Evolutionary conservation across 1,140 invertebrate genomes (phyloP), one percentile per base, ranked within the genome.

Genomic region (Eubasilissa regina): DNA sequence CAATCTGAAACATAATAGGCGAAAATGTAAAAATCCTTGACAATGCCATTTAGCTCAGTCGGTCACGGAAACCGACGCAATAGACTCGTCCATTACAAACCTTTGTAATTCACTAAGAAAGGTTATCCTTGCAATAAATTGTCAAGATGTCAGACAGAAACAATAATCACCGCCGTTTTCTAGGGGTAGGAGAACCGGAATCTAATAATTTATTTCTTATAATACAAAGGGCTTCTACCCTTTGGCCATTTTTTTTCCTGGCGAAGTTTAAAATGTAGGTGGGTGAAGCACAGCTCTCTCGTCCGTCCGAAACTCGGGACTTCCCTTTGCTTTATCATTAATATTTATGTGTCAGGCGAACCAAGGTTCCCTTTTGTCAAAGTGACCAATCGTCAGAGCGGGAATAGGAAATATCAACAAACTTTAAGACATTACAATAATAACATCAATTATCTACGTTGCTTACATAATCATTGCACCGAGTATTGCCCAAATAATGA

Each of bases 151-250:
- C 75, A 76, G 17, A 64, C 75, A 76, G 60, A 76, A 64, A 76
- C 75, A 76, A 76, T 76, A 64, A 76, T 76, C 75, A 51, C 75
- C 56, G 75, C 11, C 75, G 4, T 43, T 76, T 76, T 45, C 58
- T 47, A 21, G 51, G 56, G 47, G 25, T n/a, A 56, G 43, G 44
- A 76, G 60, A 64, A 76, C 58, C 75, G 21, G 64, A 76, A 74
- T 48, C 75, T 64, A 66, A 76, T 76, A 76, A 76, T 76, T 76
- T 76, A 76, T 76, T 76, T 76, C 75, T 35, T 64, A 47, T 76
- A 76, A 76, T 76, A 76, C 75, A 76, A 76, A 64, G 43, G 25
- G 75, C 45, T 58, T 75, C 51, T 75, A 53, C 73, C 75, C 75
- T 58, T 76, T 76, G 64, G 60, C 19, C 51, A n/a, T 60, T 55